Conservation (phyloP, 1,140 invertebrate species). For the Heliconius eleuchia region DNA sequence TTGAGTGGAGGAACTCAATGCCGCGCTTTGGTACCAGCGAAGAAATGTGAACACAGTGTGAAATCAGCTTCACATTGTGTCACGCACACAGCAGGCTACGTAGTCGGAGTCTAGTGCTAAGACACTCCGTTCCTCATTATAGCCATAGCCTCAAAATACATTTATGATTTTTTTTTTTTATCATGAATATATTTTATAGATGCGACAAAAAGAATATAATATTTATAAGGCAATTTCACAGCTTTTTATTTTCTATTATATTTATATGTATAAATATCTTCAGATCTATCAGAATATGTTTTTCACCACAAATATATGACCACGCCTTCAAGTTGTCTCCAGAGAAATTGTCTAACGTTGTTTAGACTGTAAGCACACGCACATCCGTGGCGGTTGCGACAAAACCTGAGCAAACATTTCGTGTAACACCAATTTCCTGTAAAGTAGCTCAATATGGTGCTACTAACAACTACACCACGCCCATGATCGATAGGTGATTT, state of each 20-base stretch:
- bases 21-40: too few relatives aligned
- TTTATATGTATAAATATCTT: background rate
- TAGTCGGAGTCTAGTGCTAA: too few relatives aligned
- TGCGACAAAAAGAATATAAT: constrained; percentile 13
- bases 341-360: constrained; percentile 38
- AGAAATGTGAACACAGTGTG: too few relatives aligned
- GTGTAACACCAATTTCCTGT: background rate
- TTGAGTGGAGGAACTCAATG: too few relatives aligned
- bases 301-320: constrained; percentile 43
- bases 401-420: background rate
- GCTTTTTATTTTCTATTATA: constrained; percentile 17
- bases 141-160: too few relatives aligned
- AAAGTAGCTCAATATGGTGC: background rate
- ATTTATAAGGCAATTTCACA: constrained; percentile 19
- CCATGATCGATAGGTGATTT: background rate
- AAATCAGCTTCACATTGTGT: too few relatives aligned
- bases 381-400: background rate
- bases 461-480: background rate
- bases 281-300: constrained; percentile 23
- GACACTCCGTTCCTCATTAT: too few relatives aligned
- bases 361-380: background rate
- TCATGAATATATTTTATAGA: background rate
- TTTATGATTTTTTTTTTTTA: too few relatives aligned
- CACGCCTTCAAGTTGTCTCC: constrained; percentile 43
- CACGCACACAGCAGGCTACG: too few relatives aligned